Evolutionary conservation across 2,113 vertebrate species (phyloP).

Genomic region (Capreolus pygargus): DNA sequence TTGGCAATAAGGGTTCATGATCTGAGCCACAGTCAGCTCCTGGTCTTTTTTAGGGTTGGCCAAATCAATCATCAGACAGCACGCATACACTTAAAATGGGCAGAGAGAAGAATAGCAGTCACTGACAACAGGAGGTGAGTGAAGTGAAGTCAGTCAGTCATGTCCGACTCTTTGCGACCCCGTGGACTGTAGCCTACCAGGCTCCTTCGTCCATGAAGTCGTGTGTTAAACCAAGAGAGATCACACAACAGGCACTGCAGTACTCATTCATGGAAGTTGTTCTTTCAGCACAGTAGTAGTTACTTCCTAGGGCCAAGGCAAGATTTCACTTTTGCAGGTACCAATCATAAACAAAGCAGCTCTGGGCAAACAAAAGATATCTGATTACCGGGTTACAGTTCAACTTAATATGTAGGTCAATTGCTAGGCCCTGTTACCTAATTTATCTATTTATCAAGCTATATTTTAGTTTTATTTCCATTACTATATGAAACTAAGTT

Average conservation of each 20-base stretch:
- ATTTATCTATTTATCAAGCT: background rate
- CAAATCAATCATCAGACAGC: background rate
- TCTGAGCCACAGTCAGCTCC: no score
- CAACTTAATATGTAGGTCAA: background rate
- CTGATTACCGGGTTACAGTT: background rate
- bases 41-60: background rate
- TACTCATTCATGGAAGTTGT: background rate
- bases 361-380: background rate
- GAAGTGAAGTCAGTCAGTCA: no score
- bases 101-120: background rate
- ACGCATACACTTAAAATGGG: background rate
- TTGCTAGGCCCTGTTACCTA: background rate
- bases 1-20: no score
- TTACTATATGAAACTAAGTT: background rate
- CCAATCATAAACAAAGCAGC: background rate
- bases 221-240: background rate
- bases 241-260: background rate
- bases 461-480: background rate
- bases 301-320: background rate
- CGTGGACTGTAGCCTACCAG: no score
- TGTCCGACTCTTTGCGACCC: no score
- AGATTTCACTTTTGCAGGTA: background rate
- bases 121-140: background rate
- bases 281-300: background rate
- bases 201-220: no score